Evolutionary conservation across 2,113 vertebrate genomes (phyloP), one percentile per base, ranked within the genome.

Genomic region (Sciurus niger): DNA sequence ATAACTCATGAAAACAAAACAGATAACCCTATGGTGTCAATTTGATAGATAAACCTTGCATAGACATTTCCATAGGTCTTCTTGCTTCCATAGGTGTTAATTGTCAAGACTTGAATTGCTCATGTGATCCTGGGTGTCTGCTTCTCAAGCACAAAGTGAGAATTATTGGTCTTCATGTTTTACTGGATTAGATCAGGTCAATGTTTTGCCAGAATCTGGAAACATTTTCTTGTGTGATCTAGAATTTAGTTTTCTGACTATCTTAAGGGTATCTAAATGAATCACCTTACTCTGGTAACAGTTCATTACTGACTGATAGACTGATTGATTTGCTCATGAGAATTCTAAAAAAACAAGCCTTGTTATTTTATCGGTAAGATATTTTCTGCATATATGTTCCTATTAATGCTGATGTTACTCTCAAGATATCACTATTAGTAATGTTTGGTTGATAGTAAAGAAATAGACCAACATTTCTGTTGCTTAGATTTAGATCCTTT

Each of bases 371-470:
- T 85, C 8, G 58, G 37, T 14, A 68, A 34, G 48, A 6, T 96
- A n/a, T 51, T 89, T 46, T n/a, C 40, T 84, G 17, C 8, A 78
- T 93, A 90, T 34, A 22, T 58, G 20, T 74, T 58, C 4, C 11
- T 24, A 67, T 79, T 84, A 70, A 79, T 22, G 0, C 10, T 43
- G 30, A 46, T n/a, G 82, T 92, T 85, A 79, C 28, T 40, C 16
- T 67, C 84, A 34, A 79, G 6, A 17, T 89, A 34, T 55, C 6
- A 48, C 17, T 89, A 51, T 17, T 51, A 93, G 40, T 73, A 73
- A 89, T 12, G 20, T 92, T 96, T 95, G 37, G 53, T 60, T 85
- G 55, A 67, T 43, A 93, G 40, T 74, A 73, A 76, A 76, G 79
- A 37, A 48, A 68, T 70, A 24, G 14, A 8, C 60, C 43, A 24